Percentiles rank a stretch among this genome's conserved stretches.
Conservation (phyloP, 2,113 vertebrate genomes). For the Anolis carolinensis region DNA sequence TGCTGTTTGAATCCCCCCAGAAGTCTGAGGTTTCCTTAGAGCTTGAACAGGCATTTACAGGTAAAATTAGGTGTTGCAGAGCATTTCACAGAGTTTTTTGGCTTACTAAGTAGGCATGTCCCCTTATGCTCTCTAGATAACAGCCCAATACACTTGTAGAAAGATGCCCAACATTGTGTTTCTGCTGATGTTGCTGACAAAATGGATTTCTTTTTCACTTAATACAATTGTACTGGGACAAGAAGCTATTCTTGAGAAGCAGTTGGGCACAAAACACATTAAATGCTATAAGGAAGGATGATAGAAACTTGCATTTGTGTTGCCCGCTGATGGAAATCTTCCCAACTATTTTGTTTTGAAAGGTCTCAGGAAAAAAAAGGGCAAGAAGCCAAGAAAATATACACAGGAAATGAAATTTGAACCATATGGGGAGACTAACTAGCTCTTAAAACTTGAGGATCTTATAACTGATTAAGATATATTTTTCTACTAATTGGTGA, state of each 20-base stretch:
- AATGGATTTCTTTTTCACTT: neutral
- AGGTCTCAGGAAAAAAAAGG: too few species aligned
- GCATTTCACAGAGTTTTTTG: neutral
- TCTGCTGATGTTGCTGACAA: neutral
- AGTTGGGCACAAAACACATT: neutral
- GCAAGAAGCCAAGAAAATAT: neutral
- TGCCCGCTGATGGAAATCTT: neutral
- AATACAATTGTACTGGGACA: neutral
- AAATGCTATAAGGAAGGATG: neutral
- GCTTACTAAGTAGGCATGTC: neutral
- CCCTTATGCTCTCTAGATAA: neutral
- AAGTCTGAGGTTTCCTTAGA: neutral
- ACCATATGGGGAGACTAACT: neutral
- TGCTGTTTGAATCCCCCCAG: constrained; percentile 33
- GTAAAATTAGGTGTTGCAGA: neutral
- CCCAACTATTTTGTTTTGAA: too few species aligned
- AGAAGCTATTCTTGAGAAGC: neutral
- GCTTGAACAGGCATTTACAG: neutral
- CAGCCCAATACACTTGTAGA: neutral
- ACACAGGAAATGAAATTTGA: neutral
- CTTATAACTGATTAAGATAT: neutral
- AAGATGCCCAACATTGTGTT: neutral
- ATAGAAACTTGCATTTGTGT: neutral
- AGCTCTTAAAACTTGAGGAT: too few species aligned
- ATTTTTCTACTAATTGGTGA: neutral